Evolutionary conservation across 2,113 vertebrate genomes (phyloP).

Genomic region (Phrynosoma blainvillii): DNA sequence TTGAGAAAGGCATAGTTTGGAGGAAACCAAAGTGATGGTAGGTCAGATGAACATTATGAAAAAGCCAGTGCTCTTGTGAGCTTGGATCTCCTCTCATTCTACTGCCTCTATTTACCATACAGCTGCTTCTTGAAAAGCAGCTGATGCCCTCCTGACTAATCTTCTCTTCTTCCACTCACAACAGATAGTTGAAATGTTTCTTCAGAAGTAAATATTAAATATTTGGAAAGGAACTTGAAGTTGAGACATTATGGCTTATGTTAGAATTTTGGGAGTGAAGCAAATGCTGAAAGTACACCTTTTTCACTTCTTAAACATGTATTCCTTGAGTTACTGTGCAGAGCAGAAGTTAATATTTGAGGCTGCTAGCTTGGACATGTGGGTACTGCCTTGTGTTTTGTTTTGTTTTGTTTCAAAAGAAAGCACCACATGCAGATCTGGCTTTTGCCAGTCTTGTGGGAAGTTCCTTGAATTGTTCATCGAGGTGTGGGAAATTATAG

Average conservation of each 20-base stretch:
- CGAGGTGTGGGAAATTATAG: neutral
- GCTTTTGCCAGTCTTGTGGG: neutral
- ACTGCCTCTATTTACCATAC: neutral
- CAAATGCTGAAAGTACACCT: neutral
- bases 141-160: too few relatives aligned
- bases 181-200: neutral
- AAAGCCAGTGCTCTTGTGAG: conserved; percentile 3
- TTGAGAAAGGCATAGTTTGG: neutral
- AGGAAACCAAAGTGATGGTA: neutral
- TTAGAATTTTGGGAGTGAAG: neutral
- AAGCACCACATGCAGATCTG: neutral
- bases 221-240: neutral
- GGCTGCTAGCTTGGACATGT: neutral
- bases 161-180: neutral
- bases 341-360: neutral
- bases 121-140: neutral
- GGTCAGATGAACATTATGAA: neutral
- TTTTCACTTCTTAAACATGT: neutral
- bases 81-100: neutral
- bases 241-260: neutral
- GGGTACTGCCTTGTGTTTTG: neutral
- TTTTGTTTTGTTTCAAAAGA: neutral
- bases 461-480: neutral
- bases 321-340: neutral
- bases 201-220: neutral